Conservation (phyloP, 1,140 invertebrate genomes). For the Drosophila sturtevanti region DNA sequence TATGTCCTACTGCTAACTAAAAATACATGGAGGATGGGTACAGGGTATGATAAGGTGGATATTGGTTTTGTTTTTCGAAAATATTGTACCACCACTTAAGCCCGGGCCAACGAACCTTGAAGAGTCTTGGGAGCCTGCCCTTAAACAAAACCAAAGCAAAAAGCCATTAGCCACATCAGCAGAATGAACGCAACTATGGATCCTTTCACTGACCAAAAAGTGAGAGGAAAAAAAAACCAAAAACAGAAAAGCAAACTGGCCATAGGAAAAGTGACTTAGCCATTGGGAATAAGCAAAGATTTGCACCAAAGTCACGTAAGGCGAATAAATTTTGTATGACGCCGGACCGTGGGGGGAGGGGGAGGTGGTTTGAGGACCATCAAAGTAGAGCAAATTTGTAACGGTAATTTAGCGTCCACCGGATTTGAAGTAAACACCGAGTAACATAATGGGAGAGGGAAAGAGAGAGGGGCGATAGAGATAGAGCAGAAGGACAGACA, state of each 20-base stretch:
- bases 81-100: constrained; percentile 1
- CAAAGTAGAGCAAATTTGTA: constrained; percentile 56
- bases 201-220: neutral
- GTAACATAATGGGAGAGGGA: neutral
- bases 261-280: constrained; percentile 29
- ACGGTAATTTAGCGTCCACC: constrained; percentile 58
- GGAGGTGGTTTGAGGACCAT: constrained; percentile 15
- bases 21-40: neutral
- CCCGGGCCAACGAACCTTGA: constrained; percentile 54
- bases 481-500: neutral
- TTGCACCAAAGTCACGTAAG: constrained; percentile 54
- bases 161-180: constrained; percentile 56
- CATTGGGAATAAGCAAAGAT: constrained; percentile 36
- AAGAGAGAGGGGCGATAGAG: no score
- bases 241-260: neutral
- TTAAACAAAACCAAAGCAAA: constrained; percentile 14
- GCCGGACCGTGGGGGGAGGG: neutral
- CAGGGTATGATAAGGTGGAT: neutral
- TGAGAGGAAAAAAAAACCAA: neutral
- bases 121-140: constrained; percentile 13
- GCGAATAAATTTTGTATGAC: constrained; percentile 62
- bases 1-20: neutral
- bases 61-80: constrained; percentile 4
- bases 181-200: constrained; percentile 32
- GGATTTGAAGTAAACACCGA: constrained; percentile 30